These are phyloP conservation scores for Oscheius sp. DNA, from an alignment of 2,888 invertebrate genomes.

Conservation along the genomic window DNA sequence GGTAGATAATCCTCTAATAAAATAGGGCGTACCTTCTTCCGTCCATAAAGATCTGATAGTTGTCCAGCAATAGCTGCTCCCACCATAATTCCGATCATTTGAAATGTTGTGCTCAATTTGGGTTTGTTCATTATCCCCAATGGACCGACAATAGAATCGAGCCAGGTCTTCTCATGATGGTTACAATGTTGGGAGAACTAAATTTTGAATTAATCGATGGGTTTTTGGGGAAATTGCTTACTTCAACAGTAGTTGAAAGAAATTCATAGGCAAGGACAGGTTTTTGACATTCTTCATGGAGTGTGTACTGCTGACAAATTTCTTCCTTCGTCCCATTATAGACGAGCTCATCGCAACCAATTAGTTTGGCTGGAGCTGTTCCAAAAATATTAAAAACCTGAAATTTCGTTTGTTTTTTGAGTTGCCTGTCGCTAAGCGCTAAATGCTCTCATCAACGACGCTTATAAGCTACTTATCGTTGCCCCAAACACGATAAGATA, in stretches of 20 bases:
- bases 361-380: conserved; percentile 48
- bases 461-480: conserved; percentile 14
- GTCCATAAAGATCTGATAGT: conserved; percentile 54
- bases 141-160: conserved; percentile 37
- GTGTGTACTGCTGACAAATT: conserved; percentile 43
- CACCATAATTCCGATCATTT: conserved; percentile 60
- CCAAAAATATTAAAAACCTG: conserved; percentile 63
- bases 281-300: conserved; percentile 44
- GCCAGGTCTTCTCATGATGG: conserved; percentile 38
- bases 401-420: not conserved
- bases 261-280: conserved; percentile 53
- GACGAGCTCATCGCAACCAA: conserved; percentile 47
- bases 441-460: not conserved
- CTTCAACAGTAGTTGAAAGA: conserved; percentile 53
- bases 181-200: conserved; percentile 26
- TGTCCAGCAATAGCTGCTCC: conserved; percentile 57
- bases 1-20: not conserved
- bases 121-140: conserved; percentile 55
- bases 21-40: conserved; percentile 42
- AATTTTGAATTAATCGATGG: not conserved
- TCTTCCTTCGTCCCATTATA: conserved; percentile 50
- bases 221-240: conserved; percentile 16
- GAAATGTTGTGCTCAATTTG: conserved; percentile 49
- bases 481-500: not conserved
- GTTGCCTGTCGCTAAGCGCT: not conserved